A percentile compares a stretch with the other conserved stretches of the same genome.
phyloP scores from a whole-genome alignment of 1,140 invertebrate genomes.

The Cardiocondyla obscurior region DNA sequence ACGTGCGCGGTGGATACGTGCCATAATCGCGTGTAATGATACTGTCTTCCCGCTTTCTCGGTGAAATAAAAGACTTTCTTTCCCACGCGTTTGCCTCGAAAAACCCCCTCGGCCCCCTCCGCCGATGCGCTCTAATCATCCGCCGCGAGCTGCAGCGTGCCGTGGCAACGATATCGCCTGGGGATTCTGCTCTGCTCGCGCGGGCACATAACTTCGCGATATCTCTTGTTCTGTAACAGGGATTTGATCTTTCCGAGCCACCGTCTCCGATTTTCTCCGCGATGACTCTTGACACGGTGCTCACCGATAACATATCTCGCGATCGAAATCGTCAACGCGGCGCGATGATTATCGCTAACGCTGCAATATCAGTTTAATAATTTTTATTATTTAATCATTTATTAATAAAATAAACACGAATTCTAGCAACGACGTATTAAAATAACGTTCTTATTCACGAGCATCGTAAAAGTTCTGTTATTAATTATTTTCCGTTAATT shows the following conservation, averaged over 20 bases:
- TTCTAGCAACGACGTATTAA: background rate
- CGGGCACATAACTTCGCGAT: background rate
- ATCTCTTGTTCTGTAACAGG: background rate
- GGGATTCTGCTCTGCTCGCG: constrained; percentile 10
- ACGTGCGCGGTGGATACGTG: constrained; percentile 19
- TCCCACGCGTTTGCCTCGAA: constrained; percentile 40
- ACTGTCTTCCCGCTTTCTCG: constrained; percentile 48
- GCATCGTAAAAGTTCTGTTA: too few species aligned
- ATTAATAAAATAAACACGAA: background rate
- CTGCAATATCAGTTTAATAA: background rate
- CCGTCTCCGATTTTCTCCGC: background rate
- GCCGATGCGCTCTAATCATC: constrained; percentile 19
- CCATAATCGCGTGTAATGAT: constrained; percentile 45
- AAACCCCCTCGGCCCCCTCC: background rate
- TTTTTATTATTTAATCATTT: background rate
- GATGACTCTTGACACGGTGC: background rate
- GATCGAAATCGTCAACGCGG: background rate
- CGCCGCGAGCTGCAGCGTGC: background rate
- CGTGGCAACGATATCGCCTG: background rate
- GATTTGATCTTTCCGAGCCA: background rate
- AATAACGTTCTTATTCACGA: background rate
- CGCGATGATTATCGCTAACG: background rate
- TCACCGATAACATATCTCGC: background rate
- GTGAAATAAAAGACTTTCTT: constrained; percentile 54
- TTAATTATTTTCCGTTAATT: too few species aligned